Evolutionary conservation across 2,113 vertebrate species (phyloP), one percentile per base, ranked within the genome.

Genomic region (Electrona antarctica): DNA sequence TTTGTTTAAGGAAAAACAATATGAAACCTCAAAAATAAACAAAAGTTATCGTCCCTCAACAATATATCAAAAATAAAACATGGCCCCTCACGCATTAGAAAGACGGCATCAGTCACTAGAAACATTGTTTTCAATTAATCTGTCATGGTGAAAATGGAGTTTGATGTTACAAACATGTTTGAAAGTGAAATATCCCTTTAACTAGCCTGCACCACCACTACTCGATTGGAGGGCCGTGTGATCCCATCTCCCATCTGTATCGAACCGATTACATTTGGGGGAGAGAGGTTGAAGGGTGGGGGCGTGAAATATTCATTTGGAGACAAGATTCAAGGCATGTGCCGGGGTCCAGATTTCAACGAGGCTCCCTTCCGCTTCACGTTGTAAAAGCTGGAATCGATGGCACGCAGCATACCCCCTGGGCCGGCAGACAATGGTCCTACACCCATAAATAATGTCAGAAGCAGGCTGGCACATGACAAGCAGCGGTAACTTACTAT

Each of bases 401-500:
- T 81, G 67, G 64, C 73, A 45, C 72, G 79, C 77, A 82, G 83
- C 84, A 84, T 82, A 67, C 73, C 87, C 85, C 74, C 62, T 51
- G 83, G 87, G 84, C 67, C 78, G 47, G 46, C 76, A 87, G 82
- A 88, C 84, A 87, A 79, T 78, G 76, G 77, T 74, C 67, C 79
- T 68, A 41, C 75, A 65, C 76, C 72, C 84, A 85, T 90, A 89
- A 89, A 90, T 91, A 87, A 89, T 68, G 58, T 77, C 68, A 46
- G 73, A 80, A 78, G 77, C 82, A 85, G 62, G 79, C 73, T 87
- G 81, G 78, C 74, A 83, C 64, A 74, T 91, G 85, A 91, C 87
- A 87, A 78, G 79, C 68, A 83, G 81, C 88, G 80, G 85, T 87
- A 89, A 92, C 83, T 91, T 89, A 87, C 81, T 77, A 70, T 90